Evolutionary conservation across 2,888 invertebrate species (phyloP).

Genomic region (Orthosia incerta): DNA sequence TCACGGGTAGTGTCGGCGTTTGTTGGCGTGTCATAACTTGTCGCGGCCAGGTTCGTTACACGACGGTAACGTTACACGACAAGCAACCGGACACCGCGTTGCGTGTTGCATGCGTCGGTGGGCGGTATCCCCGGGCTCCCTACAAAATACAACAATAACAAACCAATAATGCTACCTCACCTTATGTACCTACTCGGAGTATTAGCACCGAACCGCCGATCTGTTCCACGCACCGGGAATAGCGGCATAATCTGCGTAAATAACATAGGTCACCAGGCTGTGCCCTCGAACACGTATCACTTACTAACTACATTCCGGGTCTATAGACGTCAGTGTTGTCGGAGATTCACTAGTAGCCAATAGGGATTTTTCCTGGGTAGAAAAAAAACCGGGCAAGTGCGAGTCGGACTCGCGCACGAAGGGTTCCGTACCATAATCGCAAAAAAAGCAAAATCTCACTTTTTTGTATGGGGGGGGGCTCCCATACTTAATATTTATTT

Average conservation of each 20-base stretch:
- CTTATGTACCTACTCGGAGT: slow-evolving; percentile 51
- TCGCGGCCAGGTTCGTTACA: slow-evolving; percentile 81
- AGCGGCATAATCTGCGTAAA: slow-evolving; percentile 61
- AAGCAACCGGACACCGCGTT: slow-evolving; percentile 85
- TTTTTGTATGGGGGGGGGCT: no score
- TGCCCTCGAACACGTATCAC: slow-evolving; percentile 39
- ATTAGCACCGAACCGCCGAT: slow-evolving; percentile 59
- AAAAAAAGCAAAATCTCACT: no score
- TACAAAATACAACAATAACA: slow-evolving; percentile 67
- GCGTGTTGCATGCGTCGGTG: slow-evolving; percentile 81
- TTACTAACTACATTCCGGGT: slow-evolving; percentile 57
- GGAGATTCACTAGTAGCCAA: slow-evolving; percentile 8
- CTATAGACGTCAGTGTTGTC: slow-evolving; percentile 35
- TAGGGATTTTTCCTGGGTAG: background rate
- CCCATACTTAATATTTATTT: no score
- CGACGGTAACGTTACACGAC: slow-evolving; percentile 80
- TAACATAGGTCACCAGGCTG: slow-evolving; percentile 60
- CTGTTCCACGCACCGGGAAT: slow-evolving; percentile 58
- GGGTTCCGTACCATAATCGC: no score
- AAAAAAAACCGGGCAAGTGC: no score
- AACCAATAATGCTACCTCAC: slow-evolving; percentile 69
- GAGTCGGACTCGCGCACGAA: no score
- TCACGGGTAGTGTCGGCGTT: slow-evolving; percentile 79
- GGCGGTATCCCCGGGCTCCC: slow-evolving; percentile 65
- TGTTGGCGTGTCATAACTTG: slow-evolving; percentile 88